A percentile compares a stretch with the other conserved stretches of the same genome.
These are phyloP conservation scores for Luffia ferchaultella DNA, from an alignment of 2,888 invertebrate species.

Conservation along the genomic window DNA sequence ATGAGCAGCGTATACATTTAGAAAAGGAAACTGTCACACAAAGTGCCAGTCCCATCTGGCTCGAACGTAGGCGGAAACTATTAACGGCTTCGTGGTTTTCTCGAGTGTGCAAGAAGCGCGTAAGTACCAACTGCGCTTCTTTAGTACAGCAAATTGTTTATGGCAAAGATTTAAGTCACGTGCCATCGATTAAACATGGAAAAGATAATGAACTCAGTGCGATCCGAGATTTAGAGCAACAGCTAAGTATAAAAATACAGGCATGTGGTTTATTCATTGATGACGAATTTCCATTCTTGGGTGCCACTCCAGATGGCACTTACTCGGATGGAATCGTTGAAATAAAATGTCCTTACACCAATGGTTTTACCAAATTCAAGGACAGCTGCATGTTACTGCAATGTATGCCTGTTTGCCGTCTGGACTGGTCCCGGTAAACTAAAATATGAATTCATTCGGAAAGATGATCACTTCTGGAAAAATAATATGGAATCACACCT, in stretches of 20 bases:
- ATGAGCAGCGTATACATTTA: slow-evolving; percentile 2
- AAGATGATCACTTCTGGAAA: slow-evolving; percentile 11
- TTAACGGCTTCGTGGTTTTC: slow-evolving; percentile 6
- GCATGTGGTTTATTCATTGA: slow-evolving; percentile 8
- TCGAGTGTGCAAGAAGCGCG: slow-evolving; percentile 1
- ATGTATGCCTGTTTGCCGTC: slow-evolving; percentile 8
- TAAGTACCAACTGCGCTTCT: slow-evolving; percentile 1
- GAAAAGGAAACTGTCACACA: slow-evolving; percentile 7
- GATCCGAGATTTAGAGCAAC: slow-evolving; percentile 4
- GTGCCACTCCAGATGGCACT: slow-evolving; percentile 10
- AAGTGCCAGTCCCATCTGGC: slow-evolving; percentile 6
- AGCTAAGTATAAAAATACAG: slow-evolving; percentile 4
- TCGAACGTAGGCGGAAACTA: slow-evolving; percentile 8
- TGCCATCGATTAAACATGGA: slow-evolving; percentile 8
- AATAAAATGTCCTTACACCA: slow-evolving; percentile 9
- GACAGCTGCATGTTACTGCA: slow-evolving; percentile 10
- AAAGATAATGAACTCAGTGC: slow-evolving; percentile 8
- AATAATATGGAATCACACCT: slow-evolving; percentile 5
- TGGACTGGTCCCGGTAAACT: slow-evolving; percentile 11
- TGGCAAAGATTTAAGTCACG: background rate
- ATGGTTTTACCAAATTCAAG: slow-evolving; percentile 11
- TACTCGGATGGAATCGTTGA: slow-evolving; percentile 3
- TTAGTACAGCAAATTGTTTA: slow-evolving; percentile 4
- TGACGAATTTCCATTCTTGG: slow-evolving; percentile 5
- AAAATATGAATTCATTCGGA: slow-evolving; percentile 9